Percentiles rank a stretch among this genome's conserved stretches.
These are phyloP conservation scores for Pristionchus exspectatus DNA, from an alignment of 2,888 invertebrate species.

Conservation along the genomic window DNA sequence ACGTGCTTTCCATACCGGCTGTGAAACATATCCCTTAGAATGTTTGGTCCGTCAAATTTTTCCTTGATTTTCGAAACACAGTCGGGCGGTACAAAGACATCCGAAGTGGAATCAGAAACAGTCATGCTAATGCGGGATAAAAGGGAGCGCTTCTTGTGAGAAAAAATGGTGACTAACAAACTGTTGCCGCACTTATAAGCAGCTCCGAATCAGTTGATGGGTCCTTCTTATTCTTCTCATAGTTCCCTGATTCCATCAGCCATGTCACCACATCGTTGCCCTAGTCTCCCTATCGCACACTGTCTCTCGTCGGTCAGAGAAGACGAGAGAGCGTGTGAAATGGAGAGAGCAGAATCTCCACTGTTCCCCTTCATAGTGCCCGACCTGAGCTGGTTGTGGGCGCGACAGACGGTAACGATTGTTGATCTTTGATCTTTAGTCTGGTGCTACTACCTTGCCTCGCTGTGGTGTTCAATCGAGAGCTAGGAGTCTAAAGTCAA, in stretches of 20 bases:
- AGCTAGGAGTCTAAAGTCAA: no score
- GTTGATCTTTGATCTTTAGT: not conserved
- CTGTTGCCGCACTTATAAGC: constrained; percentile 23
- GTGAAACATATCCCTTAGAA: not conserved
- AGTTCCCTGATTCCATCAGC: no score
- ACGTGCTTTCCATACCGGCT: not conserved
- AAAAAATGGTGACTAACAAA: constrained; percentile 12
- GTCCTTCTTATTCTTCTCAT: not conserved
- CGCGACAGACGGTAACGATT: not conserved
- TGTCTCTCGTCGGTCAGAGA: not conserved
- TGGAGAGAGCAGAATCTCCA: not conserved
- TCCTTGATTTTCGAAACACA: not conserved
- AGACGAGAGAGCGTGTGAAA: not conserved
- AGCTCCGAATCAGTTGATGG: not conserved
- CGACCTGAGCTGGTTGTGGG: not conserved
- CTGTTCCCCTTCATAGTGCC: not conserved
- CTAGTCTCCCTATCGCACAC: not conserved
- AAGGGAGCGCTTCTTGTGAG: not conserved
- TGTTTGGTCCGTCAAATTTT: not conserved
- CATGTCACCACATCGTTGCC: no score
- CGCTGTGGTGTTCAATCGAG: no score
- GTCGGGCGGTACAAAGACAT: not conserved
- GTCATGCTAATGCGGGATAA: constrained; percentile 11
- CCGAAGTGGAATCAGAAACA: not conserved
- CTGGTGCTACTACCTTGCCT: no score